A percentile compares a stretch with the other conserved stretches of the same genome.
Conservation (phyloP, 2,888 invertebrate species). For the Bedellia somnulentella region DNA sequence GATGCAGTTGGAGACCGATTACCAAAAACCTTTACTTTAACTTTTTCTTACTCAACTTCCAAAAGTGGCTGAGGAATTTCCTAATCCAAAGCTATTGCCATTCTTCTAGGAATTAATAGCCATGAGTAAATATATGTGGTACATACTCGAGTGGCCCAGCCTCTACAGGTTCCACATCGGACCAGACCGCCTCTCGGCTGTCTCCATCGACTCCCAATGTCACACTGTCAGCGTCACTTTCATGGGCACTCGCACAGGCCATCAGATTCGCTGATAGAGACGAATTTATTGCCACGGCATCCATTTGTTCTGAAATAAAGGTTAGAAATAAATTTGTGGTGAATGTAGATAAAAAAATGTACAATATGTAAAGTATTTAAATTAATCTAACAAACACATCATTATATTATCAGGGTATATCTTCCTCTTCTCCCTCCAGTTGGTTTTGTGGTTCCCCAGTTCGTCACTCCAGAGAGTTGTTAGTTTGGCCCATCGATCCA, state of each 20-base stretch:
- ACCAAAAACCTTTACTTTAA: no score
- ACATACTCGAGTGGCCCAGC: no score
- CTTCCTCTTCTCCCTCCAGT: not conserved
- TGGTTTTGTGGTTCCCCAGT: no score
- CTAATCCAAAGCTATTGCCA: no score
- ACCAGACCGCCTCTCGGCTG: not conserved
- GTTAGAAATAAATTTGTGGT: conserved; percentile 8
- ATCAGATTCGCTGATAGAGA: conserved; percentile 26
- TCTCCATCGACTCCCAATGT: not conserved
- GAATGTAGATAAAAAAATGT: not conserved
- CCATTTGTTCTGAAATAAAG: conserved; percentile 35
- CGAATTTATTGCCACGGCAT: conserved; percentile 35
- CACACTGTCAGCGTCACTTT: conserved; percentile 37
- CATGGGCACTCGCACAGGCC: conserved; percentile 43
- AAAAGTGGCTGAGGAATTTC: no score
- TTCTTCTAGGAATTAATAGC: no score
- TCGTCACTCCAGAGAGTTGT: no score
- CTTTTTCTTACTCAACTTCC: no score
- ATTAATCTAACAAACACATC: not conserved
- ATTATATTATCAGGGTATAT: not conserved
- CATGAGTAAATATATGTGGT: no score
- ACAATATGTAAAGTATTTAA: not conserved
- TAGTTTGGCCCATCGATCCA: no score
- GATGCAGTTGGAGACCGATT: no score
- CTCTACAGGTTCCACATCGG: no score